These are phyloP conservation scores for Oxystoma pomonae DNA, from an alignment of 2,888 invertebrate species.

Conservation along the genomic window DNA sequence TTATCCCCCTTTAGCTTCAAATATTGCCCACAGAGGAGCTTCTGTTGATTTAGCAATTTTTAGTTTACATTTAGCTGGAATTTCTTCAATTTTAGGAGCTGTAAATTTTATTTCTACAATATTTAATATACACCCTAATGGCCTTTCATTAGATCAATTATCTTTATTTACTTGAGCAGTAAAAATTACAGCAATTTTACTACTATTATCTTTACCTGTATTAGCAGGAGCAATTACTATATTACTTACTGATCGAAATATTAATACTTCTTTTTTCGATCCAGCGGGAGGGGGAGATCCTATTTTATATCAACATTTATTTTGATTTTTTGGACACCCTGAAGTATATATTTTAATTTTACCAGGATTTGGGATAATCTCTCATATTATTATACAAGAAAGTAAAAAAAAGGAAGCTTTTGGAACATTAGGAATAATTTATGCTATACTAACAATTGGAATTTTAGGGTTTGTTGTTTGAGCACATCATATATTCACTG, in stretches of 20 bases:
- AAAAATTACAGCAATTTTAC: conserved; percentile 59
- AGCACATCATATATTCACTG: conserved; percentile 82
- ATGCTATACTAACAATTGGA: conserved; percentile 79
- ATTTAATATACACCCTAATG: conserved; percentile 63
- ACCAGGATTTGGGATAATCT: conserved; percentile 78
- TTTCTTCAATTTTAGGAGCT: conserved; percentile 69
- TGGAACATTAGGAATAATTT: conserved; percentile 71
- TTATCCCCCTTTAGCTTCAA: conserved; percentile 49
- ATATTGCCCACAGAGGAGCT: conserved; percentile 60
- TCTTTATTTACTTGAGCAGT: conserved; percentile 74
- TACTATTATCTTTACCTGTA: conserved; percentile 68
- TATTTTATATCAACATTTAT: conserved; percentile 76
- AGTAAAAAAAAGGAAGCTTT: conserved; percentile 72
- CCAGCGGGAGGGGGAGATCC: conserved; percentile 77
- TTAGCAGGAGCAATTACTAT: conserved; percentile 79
- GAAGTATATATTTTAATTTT: conserved; percentile 86
- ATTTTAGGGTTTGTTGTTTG: conserved; percentile 80
- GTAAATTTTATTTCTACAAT: conserved; percentile 78
- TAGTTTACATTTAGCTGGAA: conserved; percentile 69
- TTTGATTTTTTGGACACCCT: conserved; percentile 86
- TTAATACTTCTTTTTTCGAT: conserved; percentile 80
- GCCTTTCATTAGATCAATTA: conserved; percentile 60
- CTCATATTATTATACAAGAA: conserved; percentile 74
- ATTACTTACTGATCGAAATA: conserved; percentile 72
- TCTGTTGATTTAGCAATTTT: conserved; percentile 76